phyloP scores from a whole-genome alignment of 1,140 invertebrate species.

The Euura saliciscinereae region DNA sequence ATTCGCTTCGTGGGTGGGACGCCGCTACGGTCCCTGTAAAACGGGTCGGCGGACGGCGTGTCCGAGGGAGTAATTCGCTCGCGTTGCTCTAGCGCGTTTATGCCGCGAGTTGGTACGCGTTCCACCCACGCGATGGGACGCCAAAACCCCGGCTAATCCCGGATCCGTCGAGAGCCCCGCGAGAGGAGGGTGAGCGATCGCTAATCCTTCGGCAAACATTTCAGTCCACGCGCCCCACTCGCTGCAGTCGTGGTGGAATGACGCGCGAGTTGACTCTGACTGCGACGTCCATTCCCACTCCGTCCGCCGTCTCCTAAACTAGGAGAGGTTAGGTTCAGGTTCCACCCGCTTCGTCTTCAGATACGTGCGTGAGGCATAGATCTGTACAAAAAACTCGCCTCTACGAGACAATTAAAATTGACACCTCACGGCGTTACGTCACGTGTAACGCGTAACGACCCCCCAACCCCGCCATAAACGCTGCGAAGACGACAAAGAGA shows the following conservation, averaged over 20 bases:
- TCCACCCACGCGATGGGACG: not conserved
- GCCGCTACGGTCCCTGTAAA: no score
- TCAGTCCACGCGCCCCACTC: constrained; percentile 14
- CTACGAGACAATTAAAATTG: no score
- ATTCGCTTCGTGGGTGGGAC: not conserved
- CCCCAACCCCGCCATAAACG: constrained; percentile 10
- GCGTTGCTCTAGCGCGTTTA: no score
- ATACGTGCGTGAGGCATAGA: no score
- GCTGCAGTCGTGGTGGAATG: not conserved
- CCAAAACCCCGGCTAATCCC: not conserved
- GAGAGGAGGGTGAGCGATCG: constrained; percentile 18
- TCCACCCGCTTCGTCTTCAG: no score
- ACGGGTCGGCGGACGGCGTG: no score
- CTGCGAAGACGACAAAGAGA: not conserved
- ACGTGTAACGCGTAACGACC: not conserved
- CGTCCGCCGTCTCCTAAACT: no score
- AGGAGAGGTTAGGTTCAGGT: no score
- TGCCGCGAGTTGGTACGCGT: not conserved
- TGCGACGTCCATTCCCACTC: no score
- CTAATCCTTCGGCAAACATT: constrained; percentile 18
- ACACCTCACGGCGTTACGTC: constrained; percentile 9
- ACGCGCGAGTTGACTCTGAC: no score
- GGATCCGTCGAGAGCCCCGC: constrained; percentile 10
- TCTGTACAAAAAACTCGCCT: no score
- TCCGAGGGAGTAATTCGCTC: no score